Base-by-base conservation (phyloP, 1,140 invertebrate genomes). In the Agraylea sexmaculata region DNA sequence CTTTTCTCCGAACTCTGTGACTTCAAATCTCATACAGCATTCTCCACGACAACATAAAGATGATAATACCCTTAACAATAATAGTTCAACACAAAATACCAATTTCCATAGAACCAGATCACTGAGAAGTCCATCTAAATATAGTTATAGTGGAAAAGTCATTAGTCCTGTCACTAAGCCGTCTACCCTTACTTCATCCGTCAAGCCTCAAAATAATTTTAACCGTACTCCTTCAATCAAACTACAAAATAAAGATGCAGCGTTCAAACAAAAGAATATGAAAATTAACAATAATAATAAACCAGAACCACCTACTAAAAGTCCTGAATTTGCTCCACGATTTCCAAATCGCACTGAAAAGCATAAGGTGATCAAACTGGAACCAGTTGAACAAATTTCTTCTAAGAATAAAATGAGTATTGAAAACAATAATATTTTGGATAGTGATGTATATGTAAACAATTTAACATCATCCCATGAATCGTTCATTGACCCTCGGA, bases 31-130 rank as follows among this genome's bases (percentile, higher is more conserved):
- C 7, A 11, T 52, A 45, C 23, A 46, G 55, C 27, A 48, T 46
- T 43, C 48, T 47, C 34, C 47, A 54, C 27, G 52, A 60, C 45
- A 64, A 61, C 37, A 55, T 53, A 22, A 64, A 64, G 56, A 58
- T 56, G 50, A 62, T 60, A 48, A 64, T 35, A 57, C 59, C 19
- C 49, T 66, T 4, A 65, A 64, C 36, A 66, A 65, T 53, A 62
- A 60, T 23, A 64, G n/a, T n/a, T n/a, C n/a, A 62, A 49, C 60
- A 61, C 52, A 64, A 62, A 52, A 64, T 59, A 37, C 62, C 59
- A 16, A 60, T 58, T 45, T 67, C 15, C 61, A 66, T 48, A 59
- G 64, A 58, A 64, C 64, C 58, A 64, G 63, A 55, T 66, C 64
- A 3, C 62, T 67, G 37, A 61, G 64, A 40, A 67, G 62, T 47